Percentiles rank a stretch among this genome's conserved stretches.
Evolutionary conservation across 2,888 invertebrate genomes (phyloP).

Genomic region (Sinopyrophorus schimmeli): DNA sequence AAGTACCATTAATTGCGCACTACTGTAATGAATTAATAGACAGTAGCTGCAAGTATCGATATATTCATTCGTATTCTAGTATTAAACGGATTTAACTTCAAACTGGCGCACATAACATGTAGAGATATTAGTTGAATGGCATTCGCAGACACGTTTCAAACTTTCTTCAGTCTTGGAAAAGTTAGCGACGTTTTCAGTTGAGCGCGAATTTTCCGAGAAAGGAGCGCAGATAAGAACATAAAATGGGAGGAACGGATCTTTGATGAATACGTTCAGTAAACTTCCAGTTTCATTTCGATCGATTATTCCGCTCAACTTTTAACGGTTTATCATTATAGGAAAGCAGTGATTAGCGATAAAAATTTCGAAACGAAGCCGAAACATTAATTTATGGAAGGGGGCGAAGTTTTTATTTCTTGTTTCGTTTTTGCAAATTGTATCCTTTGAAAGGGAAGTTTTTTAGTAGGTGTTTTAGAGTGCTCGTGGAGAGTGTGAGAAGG

Average conservation of each 20-base stretch:
- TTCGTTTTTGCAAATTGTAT: slow-evolving; percentile 12
- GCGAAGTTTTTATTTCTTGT: slow-evolving; percentile 17
- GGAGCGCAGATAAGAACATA: slow-evolving; percentile 41
- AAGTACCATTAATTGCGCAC: too few relatives aligned
- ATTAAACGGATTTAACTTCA: too few relatives aligned
- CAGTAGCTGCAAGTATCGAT: too few relatives aligned
- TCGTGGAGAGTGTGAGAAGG: slow-evolving; percentile 7
- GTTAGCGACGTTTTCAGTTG: slow-evolving; percentile 22
- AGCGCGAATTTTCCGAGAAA: slow-evolving; percentile 30
- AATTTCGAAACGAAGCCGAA: slow-evolving; percentile 2
- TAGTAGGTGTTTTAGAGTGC: slow-evolving; percentile 6
- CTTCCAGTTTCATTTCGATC: slow-evolving; percentile 30
- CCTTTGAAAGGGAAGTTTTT: slow-evolving; percentile 12
- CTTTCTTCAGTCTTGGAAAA: slow-evolving; percentile 28
- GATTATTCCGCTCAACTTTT: slow-evolving; percentile 36
- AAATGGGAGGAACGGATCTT: slow-evolving; percentile 38
- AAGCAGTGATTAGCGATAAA: slow-evolving; percentile 16
- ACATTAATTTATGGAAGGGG: slow-evolving; percentile 3
- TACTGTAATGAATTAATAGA: too few relatives aligned
- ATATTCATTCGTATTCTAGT: too few relatives aligned
- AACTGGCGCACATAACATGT: too few relatives aligned
- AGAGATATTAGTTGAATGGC: slow-evolving; percentile 24
- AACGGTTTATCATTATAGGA: slow-evolving; percentile 35
- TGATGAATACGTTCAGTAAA: slow-evolving; percentile 38
- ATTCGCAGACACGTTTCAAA: slow-evolving; percentile 33